Evolutionary conservation across 2,113 vertebrate genomes (phyloP), one percentile per base, ranked within the genome.

Genomic region (Bostrychus sinensis): DNA sequence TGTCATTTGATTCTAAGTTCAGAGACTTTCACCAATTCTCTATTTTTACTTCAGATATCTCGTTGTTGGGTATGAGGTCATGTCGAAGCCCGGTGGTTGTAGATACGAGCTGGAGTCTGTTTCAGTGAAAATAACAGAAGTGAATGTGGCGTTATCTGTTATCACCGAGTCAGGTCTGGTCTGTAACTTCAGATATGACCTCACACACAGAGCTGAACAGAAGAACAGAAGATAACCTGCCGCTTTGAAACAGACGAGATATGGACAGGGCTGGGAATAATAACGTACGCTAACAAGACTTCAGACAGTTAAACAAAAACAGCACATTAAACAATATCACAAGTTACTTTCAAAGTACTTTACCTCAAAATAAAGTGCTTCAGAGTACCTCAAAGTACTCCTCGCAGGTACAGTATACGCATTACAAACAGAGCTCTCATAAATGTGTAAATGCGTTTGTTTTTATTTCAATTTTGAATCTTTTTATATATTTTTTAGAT

Each of bases 111-210:
- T 11, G 12, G 19, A 26, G 20, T 3, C 20, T 4, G 45, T 48
- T 25, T 13, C n/a, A n/a, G n/a, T n/a, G n/a, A n/a, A n/a, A n/a
- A n/a, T n/a, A 7, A 17, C 39, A 2, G 37, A 14, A 42, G 41
- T 17, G 11, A 48, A 32, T 32, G 22, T 23, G 11, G 2, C 10
- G 43, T 13, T 32, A 32, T 48, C 45, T 25, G 20, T 48, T 48
- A 48, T 48, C 45, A 22, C 45, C 10, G 45, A 20, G 45, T 28
- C 48, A 30, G 48, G 25, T 16, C 48, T 51, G 48, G 5, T 51
- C 45, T 28, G 23, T 9, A 14, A 16, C 48, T 16, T 26, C 7
- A 51, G 48, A 51, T 51, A 51, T 51, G 48, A 51, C 23, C 23
- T 50, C 46, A 50, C 48, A 39, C 12, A 28, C 13, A 30, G 42